Conservation (phyloP, 2,888 invertebrate species). For the Alsophila aescularia region DNA sequence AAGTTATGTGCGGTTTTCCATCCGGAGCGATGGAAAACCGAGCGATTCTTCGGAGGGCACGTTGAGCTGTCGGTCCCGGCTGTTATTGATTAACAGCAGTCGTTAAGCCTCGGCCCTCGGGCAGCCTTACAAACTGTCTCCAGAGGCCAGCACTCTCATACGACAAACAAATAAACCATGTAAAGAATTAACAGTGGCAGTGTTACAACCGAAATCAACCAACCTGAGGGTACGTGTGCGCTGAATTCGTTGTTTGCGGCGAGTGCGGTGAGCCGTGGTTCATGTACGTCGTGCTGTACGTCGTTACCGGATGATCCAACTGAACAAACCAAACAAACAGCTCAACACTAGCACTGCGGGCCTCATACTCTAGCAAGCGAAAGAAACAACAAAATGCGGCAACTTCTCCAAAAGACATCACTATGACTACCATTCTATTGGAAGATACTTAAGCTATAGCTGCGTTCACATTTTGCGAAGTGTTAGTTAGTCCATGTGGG, state of each 20-base stretch:
- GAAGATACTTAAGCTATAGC: slow-evolving; percentile 19
- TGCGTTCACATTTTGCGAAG: too few relatives aligned
- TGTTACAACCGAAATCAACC: slow-evolving; percentile 7
- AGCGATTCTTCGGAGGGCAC: too few relatives aligned
- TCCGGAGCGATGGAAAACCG: too few relatives aligned
- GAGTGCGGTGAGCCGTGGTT: slow-evolving; percentile 79
- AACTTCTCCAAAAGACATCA: slow-evolving; percentile 2
- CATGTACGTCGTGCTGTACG: slow-evolving; percentile 73
- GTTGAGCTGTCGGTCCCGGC: too few relatives aligned
- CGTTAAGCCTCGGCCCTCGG: too few relatives aligned
- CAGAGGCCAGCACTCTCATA: too few relatives aligned
- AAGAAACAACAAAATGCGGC: slow-evolving; percentile 21
- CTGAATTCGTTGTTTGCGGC: slow-evolving; percentile 73
- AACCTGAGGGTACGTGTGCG: slow-evolving; percentile 77
- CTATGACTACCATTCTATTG: slow-evolving; percentile 24
- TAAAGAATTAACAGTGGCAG: neutral
- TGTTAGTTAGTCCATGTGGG: too few relatives aligned
- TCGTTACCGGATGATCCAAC: slow-evolving; percentile 75
- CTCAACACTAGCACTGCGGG: neutral
- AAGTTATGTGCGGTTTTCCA: too few relatives aligned
- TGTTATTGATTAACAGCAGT: too few relatives aligned
- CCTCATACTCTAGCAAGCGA: slow-evolving; percentile 21
- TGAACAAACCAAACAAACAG: slow-evolving; percentile 42
- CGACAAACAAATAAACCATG: too few relatives aligned
- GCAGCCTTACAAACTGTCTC: too few relatives aligned